Conservation (phyloP, 2,113 vertebrate species). For the Osmerus eperlanus region DNA sequence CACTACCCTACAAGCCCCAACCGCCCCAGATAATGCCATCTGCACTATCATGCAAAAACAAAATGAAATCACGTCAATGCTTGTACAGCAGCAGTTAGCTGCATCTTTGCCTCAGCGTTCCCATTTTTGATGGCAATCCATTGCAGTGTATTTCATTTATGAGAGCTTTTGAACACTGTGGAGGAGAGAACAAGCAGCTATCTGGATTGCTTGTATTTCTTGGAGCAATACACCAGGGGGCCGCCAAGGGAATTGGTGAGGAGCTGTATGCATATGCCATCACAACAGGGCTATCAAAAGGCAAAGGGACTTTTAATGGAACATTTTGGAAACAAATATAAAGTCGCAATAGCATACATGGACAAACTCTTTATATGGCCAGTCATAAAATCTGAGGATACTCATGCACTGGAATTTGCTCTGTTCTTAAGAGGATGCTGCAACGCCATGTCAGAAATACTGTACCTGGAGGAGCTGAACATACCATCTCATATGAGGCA, state of each 20-base stretch:
- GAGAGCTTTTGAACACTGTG: conserved; percentile 19
- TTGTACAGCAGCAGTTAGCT: background rate
- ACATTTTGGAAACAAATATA: conserved; percentile 4
- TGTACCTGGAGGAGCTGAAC: no score
- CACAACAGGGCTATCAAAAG: background rate
- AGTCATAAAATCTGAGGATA: no score
- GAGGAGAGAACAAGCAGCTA: conserved; percentile 10
- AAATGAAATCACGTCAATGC: conserved; percentile 1
- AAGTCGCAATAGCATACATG: no score
- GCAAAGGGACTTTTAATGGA: background rate
- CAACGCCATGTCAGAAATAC: no score
- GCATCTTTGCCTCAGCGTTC: background rate
- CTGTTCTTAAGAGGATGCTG: no score
- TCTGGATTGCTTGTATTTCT: conserved; percentile 27
- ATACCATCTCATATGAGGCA: no score
- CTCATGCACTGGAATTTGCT: no score
- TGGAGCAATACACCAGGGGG: conserved; percentile 24
- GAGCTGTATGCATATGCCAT: conserved; percentile 23
- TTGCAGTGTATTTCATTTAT: conserved; percentile 20
- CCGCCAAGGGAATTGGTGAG: conserved; percentile 18
- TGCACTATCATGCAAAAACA: background rate
- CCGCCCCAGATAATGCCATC: no score
- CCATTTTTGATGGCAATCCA: conserved; percentile 21
- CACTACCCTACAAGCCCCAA: no score
- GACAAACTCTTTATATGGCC: no score